Base-by-base conservation (phyloP, 2,113 vertebrate species). In the Gambusia affinis region DNA sequence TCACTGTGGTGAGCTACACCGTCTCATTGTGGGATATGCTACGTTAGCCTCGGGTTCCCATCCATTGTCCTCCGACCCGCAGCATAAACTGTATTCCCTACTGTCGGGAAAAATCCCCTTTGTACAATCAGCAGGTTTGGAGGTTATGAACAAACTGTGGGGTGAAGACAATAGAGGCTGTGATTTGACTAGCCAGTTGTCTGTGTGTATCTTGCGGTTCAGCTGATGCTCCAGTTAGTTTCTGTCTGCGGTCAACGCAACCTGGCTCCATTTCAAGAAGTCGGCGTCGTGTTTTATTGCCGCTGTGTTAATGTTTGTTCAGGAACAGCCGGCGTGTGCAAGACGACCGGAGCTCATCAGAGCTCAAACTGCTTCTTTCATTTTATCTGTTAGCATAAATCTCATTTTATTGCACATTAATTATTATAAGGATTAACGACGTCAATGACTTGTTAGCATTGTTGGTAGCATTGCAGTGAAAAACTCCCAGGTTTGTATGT, bases 21-120 rank as follows among this genome's bases (percentile, higher is more conserved):
- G 61, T 64, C 51, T 90, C 85, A 87, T 79, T 89, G 87, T 86
- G 89, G 89, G 22, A 29, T 10, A 33, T 44, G 12, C 37, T 35
- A 68, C 27, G 7, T 28, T 63, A 61, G 73, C 73, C 83, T 65
- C 77, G 63, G 72, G 78, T 81, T 82, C 66, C 31, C 60, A 37
- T 65, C 69, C 47, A 88, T 91, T 89, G 84, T 88, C 76, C 76
- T 68, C 60, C n/a, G 62, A 76, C 67, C 72, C 70, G 44, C 29
- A 62, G 33, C n/a, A 47, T 71, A 87, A 86, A 83, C 73, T 17
- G 39, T 33, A 69, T 64, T 15, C 30, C 51, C 75, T 42, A 33
- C 70, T 71, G 79, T 31, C 68, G 81, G 87, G 24, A 57, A 81
- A 88, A 87, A 65, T 14, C 86, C 86, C 83, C 47, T 70, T 80